Percentiles rank a stretch among this genome's conserved stretches.
Conservation (phyloP, 2,888 invertebrate genomes). For the Frankliniella fusca region DNA sequence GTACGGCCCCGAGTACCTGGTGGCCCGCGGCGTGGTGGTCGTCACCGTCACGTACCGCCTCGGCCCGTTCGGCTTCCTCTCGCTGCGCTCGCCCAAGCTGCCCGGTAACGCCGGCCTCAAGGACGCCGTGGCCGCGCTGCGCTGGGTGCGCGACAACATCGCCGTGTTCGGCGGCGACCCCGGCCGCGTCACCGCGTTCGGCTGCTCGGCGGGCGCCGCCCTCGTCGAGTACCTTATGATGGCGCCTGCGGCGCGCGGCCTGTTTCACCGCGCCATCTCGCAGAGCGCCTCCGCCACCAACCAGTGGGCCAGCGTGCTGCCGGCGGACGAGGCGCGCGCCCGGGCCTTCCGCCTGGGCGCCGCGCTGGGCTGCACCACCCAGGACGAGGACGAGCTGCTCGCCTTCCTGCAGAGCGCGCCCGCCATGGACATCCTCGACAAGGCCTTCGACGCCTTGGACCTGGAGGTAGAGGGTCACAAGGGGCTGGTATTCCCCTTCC, state of each 20-base stretch:
- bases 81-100: neutral
- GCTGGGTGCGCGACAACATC: neutral
- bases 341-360: slow-evolving; percentile 33
- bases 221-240: neutral
- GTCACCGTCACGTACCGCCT: slow-evolving; percentile 39
- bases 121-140: slow-evolving; percentile 1
- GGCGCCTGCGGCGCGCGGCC: slow-evolving; percentile 4
- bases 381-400: slow-evolving; percentile 33
- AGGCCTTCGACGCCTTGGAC: neutral
- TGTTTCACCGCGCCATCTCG: slow-evolving; percentile 30
- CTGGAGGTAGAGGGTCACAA: neutral
- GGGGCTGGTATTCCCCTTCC: neutral
- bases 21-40: slow-evolving; percentile 36
- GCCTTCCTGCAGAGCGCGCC: slow-evolving; percentile 33
- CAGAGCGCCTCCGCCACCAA: slow-evolving; percentile 30
- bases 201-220: slow-evolving; percentile 14
- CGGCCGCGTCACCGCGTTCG: neutral
- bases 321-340: neutral
- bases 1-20: slow-evolving; percentile 36
- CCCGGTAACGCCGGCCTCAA: slow-evolving; percentile 15
- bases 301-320: slow-evolving; percentile 28
- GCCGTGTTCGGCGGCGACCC: slow-evolving; percentile 17
- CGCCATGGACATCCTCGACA: slow-evolving; percentile 31
- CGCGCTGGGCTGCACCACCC: slow-evolving; percentile 34
- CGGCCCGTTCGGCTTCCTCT: slow-evolving; percentile 34